These are phyloP conservation scores for Leptinotarsa texana DNA, from an alignment of 1,140 invertebrate species.

Conservation along the genomic window DNA sequence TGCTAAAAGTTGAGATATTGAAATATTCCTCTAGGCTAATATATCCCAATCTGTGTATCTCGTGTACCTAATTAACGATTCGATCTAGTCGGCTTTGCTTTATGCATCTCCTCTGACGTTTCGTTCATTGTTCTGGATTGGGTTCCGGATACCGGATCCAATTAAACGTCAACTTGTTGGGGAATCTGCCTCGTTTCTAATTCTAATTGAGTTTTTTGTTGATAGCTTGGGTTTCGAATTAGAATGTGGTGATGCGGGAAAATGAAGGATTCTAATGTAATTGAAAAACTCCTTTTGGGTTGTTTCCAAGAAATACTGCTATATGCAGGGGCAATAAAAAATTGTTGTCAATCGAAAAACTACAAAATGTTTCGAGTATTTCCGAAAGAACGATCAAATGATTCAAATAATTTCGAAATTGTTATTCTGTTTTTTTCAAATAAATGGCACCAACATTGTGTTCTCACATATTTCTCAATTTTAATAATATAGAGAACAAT, in stretches of 20 bases:
- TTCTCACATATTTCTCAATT: no score
- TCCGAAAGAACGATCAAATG: no score
- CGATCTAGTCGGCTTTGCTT: conserved; percentile 11
- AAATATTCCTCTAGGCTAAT: not conserved
- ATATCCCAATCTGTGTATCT: not conserved
- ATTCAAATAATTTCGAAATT: no score
- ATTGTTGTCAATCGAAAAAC: no score
- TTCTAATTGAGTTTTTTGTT: conserved; percentile 23
- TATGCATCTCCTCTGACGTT: conserved; percentile 14
- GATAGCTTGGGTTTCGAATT: not conserved
- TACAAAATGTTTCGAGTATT: no score
- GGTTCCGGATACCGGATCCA: conserved; percentile 9
- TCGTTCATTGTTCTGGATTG: conserved; percentile 18
- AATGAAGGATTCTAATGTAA: not conserved
- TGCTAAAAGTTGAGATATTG: no score
- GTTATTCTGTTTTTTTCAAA: no score
- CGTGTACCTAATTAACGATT: conserved; percentile 18
- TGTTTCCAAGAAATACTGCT: not conserved
- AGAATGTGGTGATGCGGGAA: not conserved
- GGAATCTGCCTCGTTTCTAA: conserved; percentile 24
- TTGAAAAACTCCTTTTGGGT: not conserved
- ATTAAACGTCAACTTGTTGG: conserved; percentile 18
- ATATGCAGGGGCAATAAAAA: no score
- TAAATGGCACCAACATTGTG: no score
- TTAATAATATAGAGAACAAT: no score